phyloP scores from a whole-genome alignment of 2,113 vertebrate species.

The Hyaena hyaena region DNA sequence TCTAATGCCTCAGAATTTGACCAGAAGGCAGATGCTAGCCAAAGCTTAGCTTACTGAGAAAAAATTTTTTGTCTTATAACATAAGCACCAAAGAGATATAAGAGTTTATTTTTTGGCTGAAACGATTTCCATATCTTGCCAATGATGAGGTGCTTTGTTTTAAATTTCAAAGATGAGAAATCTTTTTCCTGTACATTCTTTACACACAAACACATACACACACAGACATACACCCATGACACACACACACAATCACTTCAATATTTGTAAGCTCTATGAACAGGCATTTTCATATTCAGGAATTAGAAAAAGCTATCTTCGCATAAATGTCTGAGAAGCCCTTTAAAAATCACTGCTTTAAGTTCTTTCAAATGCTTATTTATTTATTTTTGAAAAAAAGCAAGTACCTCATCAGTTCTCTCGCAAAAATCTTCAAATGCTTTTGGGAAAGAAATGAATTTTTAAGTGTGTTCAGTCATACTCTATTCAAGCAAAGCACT shows the following conservation, averaged over 20 bases:
- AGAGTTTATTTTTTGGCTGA: background rate
- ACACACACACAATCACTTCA: background rate
- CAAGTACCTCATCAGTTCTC: constrained; percentile 81
- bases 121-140: constrained; percentile 31
- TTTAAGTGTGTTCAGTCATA: constrained; percentile 84
- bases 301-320: constrained; percentile 74
- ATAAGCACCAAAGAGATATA: background rate
- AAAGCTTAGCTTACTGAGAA: constrained; percentile 39
- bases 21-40: constrained; percentile 46
- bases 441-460: constrained; percentile 84
- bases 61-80: constrained; percentile 27
- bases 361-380: constrained; percentile 81
- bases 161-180: background rate
- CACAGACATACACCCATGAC: background rate
- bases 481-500: constrained; percentile 72
- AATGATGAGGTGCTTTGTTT: constrained; percentile 45
- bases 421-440: constrained; percentile 80
- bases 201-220: background rate
- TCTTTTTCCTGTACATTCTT: background rate
- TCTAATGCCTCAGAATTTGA: constrained; percentile 22
- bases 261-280: constrained; percentile 69
- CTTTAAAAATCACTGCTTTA: constrained; percentile 78
- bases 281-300: constrained; percentile 74
- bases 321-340: constrained; percentile 72
- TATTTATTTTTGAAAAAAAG: constrained; percentile 77